A percentile compares a stretch with the other conserved stretches of the same genome.
Evolutionary conservation across 2,888 invertebrate genomes (phyloP).

Genomic region (Zelleria hepariella): DNA sequence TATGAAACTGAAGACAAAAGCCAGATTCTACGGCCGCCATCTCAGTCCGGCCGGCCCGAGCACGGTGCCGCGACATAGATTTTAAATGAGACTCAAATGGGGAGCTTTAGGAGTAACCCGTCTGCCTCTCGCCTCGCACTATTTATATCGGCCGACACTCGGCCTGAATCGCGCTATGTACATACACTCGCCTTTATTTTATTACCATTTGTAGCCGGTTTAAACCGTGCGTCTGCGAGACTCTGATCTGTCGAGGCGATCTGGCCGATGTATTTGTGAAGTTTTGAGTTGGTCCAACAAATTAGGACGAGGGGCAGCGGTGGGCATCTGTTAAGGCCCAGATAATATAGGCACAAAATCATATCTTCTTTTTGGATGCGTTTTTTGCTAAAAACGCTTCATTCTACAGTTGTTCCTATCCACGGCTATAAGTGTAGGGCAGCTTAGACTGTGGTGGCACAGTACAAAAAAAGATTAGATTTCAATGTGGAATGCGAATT

Average conservation of each 20-base stretch:
- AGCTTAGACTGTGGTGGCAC: too few species aligned
- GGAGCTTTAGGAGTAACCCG: conserved; percentile 11
- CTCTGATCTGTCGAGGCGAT: background rate
- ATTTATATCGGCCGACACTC: conserved; percentile 66
- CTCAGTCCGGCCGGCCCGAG: too few species aligned
- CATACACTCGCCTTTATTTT: conserved; percentile 52
- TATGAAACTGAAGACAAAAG: too few species aligned
- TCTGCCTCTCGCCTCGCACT: conserved; percentile 53
- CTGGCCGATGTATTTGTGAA: background rate
- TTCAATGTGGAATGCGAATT: too few species aligned
- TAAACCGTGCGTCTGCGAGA: background rate
- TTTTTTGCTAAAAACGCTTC: too few species aligned
- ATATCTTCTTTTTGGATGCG: too few species aligned
- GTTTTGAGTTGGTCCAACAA: background rate
- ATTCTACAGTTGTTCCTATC: too few species aligned
- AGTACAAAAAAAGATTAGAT: too few species aligned
- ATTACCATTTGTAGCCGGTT: conserved; percentile 59
- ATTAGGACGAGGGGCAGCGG: background rate
- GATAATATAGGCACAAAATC: background rate
- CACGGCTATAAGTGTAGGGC: too few species aligned
- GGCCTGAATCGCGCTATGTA: conserved; percentile 59
- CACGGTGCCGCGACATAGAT: too few species aligned
- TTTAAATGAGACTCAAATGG: too few species aligned
- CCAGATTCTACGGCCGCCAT: too few species aligned
- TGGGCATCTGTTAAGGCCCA: background rate